Conservation (phyloP, 2,888 invertebrate species). For the Diaperis boleti region DNA sequence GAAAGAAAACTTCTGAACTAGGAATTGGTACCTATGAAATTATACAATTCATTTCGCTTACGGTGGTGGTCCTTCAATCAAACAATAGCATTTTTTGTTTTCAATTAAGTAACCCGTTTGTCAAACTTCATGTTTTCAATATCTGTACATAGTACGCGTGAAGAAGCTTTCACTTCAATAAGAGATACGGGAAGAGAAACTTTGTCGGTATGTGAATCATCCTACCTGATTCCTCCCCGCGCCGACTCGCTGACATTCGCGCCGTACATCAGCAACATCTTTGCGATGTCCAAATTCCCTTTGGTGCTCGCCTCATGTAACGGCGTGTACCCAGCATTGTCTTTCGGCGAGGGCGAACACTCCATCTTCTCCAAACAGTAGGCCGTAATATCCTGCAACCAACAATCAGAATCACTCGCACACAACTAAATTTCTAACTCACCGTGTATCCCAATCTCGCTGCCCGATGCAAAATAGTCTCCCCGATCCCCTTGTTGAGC, state of each 20-base stretch:
- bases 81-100: too few species aligned
- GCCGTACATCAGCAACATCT: slow-evolving; percentile 86
- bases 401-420: neutral
- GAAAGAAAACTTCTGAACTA: too few species aligned
- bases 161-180: too few species aligned
- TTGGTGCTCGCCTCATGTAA: slow-evolving; percentile 92
- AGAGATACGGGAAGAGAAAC: too few species aligned
- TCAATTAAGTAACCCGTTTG: too few species aligned
- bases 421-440: slow-evolving; percentile 60
- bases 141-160: too few species aligned
- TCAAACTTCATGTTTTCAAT: too few species aligned
- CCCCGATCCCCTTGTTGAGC: slow-evolving; percentile 93
- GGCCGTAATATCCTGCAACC: slow-evolving; percentile 83
- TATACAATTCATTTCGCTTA: too few species aligned
- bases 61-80: too few species aligned
- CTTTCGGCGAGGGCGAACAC: slow-evolving; percentile 86
- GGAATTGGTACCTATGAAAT: too few species aligned
- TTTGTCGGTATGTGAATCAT: too few species aligned
- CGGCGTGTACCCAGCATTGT: slow-evolving; percentile 94
- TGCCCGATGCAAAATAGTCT: slow-evolving; percentile 92
- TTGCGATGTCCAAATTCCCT: slow-evolving; percentile 89
- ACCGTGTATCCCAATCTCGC: slow-evolving; percentile 90
- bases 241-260: slow-evolving; percentile 94
- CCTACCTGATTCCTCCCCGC: slow-evolving; percentile 87
- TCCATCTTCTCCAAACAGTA: slow-evolving; percentile 90